A percentile compares a stretch with the other conserved stretches of the same genome.
These are phyloP conservation scores for Matsumyia berberina DNA, from an alignment of 2,888 invertebrate genomes.

Conservation along the genomic window DNA sequence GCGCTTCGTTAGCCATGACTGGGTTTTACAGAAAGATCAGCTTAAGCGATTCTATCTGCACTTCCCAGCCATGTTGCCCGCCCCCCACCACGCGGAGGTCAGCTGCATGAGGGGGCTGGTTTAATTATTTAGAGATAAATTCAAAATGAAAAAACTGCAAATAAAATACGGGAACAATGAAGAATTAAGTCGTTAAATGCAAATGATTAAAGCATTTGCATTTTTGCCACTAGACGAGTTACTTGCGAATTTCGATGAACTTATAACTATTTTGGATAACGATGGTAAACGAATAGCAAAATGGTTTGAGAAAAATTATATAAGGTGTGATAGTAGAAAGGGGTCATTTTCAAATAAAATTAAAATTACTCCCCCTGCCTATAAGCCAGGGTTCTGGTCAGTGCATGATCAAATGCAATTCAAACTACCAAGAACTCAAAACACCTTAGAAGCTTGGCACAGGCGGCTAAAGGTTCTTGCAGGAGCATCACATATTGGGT, in stretches of 20 bases:
- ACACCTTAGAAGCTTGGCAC: constrained; percentile 9
- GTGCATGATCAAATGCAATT: constrained; percentile 14
- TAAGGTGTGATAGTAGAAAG: constrained; percentile 2
- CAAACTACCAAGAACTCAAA: constrained; percentile 17
- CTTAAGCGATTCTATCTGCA: too few species aligned
- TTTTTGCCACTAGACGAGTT: constrained; percentile 20
- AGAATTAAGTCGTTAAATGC: constrained; percentile 24
- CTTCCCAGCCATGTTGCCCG: too few species aligned
- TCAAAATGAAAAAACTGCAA: too few species aligned
- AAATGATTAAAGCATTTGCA: constrained; percentile 29
- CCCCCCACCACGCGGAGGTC: too few species aligned
- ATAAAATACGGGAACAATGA: too few species aligned
- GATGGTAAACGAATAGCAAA: background rate
- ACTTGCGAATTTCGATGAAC: constrained; percentile 9
- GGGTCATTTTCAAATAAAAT: constrained; percentile 9
- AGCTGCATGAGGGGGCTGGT: too few species aligned
- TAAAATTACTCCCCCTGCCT: constrained; percentile 2
- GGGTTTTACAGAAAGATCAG: too few species aligned
- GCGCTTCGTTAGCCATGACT: too few species aligned
- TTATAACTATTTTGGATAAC: constrained; percentile 13
- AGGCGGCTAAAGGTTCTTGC: constrained; percentile 12
- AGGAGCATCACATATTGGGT: constrained; percentile 3
- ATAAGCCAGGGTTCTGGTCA: constrained; percentile 23
- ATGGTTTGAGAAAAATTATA: constrained; percentile 5
- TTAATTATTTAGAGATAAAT: too few species aligned